Evolutionary conservation across 2,888 invertebrate genomes (phyloP), one percentile per base, ranked within the genome.

Genomic region (Dascillus cervinus): DNA sequence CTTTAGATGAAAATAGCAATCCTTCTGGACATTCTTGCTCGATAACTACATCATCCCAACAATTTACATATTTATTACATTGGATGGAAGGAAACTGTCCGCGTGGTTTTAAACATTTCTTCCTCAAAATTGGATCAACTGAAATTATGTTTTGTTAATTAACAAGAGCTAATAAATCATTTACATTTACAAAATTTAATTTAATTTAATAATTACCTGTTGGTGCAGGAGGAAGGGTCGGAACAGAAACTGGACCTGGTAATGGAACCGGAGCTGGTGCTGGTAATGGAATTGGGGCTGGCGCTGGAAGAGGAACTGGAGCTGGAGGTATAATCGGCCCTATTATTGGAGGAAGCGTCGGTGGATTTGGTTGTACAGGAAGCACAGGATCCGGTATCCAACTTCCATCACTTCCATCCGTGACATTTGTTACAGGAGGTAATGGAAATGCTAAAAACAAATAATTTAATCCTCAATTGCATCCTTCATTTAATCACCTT

Each of bases 21-120:
- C 75, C 77, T 5, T 63, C 60, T 0, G 79, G 79, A 39, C 82
- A 82, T 11, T 72, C 69, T 54, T 80, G 75, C 46, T 81, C 81
- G 12, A 74, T 67, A 0, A 73, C 77, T 43, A 70, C 69, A 0
- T 76, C 80, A 45, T 81, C 79, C 82, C 82, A 82, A 53, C 82
- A 82, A 56, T 81, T 80, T 8, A 81, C 50, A 54, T 76, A 82
- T 47, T 70, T 75, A 22, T 71, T 70, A 49, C 82, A 82, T 3
- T 68, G 58, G 0, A 69, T 66, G 5, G 75, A 74, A 0, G 78
- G 72, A 41, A 79, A 77, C 53, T 80, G 81, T 2, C 79, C 73
- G 25, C 77, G 64, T 14, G 68, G 66, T 5, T 66, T 64, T 14
- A 64, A 50, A 36, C 75, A 75, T 26, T 48, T 50, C 29, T 44